Evolutionary conservation across 37 sponge, comb jelly and placozoan species (phyloP).

Genomic region (Halichondria panicea): DNA sequence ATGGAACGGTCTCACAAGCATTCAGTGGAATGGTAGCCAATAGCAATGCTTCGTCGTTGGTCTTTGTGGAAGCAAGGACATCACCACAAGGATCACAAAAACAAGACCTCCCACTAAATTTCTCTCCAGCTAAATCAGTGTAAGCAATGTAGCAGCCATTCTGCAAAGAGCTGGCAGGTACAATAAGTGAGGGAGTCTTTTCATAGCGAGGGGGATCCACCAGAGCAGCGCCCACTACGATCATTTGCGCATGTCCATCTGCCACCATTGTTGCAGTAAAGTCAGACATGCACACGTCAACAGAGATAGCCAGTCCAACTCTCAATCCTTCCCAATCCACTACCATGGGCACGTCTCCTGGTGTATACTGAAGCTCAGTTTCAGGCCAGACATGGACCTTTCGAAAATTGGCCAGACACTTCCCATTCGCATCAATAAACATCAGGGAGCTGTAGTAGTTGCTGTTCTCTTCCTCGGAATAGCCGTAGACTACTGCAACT

Average conservation of each 20-base stretch:
- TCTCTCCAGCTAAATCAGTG: slow-evolving; percentile 31
- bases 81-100: slow-evolving; percentile 35
- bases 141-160: slow-evolving; percentile 43
- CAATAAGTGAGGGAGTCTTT: slow-evolving; percentile 13
- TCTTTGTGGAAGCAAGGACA: slow-evolving; percentile 18
- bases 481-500: slow-evolving; percentile 39
- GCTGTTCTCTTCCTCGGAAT: slow-evolving; percentile 19
- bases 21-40: slow-evolving; percentile 25
- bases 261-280: slow-evolving; percentile 22
- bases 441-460: slow-evolving; percentile 34
- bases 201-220: slow-evolving; percentile 8
- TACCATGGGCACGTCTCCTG: slow-evolving; percentile 23
- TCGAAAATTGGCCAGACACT: slow-evolving; percentile 23
- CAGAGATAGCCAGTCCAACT: slow-evolving; percentile 38
- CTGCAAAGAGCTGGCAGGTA: slow-evolving; percentile 31
- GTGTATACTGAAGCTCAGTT: neutral
- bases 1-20: slow-evolving; percentile 4
- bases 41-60: slow-evolving; percentile 21
- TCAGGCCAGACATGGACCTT: slow-evolving; percentile 31
- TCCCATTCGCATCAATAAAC: slow-evolving; percentile 24
- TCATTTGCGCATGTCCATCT: slow-evolving; percentile 22
- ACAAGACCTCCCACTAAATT: slow-evolving; percentile 11
- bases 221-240: slow-evolving; percentile 14
- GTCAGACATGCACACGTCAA: slow-evolving; percentile 39
- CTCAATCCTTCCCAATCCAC: slow-evolving; percentile 41